These are phyloP conservation scores for Cryptocephalus moraei DNA, from an alignment of 2,888 invertebrate species.

Conservation along the genomic window DNA sequence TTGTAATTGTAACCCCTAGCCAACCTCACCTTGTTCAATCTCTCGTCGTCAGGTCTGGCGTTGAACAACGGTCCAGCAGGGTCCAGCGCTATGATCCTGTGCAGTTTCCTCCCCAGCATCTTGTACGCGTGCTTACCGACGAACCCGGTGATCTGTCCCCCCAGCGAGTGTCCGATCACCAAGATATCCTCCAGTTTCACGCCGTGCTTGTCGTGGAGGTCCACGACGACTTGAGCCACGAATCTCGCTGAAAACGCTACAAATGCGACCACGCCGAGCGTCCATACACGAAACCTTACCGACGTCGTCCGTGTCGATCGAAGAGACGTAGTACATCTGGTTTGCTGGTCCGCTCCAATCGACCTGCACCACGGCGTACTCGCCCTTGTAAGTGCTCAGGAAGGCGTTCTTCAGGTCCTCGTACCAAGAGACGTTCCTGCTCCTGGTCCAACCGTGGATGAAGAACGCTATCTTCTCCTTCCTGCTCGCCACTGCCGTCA, in stretches of 20 bases:
- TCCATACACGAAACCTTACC: constrained; percentile 11
- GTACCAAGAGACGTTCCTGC: constrained; percentile 19
- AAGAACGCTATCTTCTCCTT: constrained; percentile 20
- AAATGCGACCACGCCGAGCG: no score
- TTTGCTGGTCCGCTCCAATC: constrained; percentile 25
- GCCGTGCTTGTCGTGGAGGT: constrained; percentile 18
- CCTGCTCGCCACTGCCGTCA: constrained; percentile 11
- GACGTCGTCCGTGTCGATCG: constrained; percentile 24
- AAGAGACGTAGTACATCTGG: constrained; percentile 22
- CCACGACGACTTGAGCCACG: constrained; percentile 19
- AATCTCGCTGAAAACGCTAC: constrained; percentile 18
- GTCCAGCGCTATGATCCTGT: constrained; percentile 24
- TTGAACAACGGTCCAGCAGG: constrained; percentile 26
- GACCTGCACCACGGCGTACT: constrained; percentile 20
- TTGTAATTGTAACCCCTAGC: no score
- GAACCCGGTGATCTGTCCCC: constrained; percentile 24
- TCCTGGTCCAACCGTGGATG: constrained; percentile 25
- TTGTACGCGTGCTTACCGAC: constrained; percentile 22
- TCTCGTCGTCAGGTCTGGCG: constrained; percentile 17
- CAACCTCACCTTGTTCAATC: constrained; percentile 12
- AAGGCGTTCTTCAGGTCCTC: constrained; percentile 24
- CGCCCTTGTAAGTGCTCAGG: constrained; percentile 13
- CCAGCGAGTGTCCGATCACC: constrained; percentile 26
- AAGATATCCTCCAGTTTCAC: constrained; percentile 19
- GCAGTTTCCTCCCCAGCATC: constrained; percentile 16